phyloP scores from a whole-genome alignment of 1,140 invertebrate species.

The Euschistus heros region DNA sequence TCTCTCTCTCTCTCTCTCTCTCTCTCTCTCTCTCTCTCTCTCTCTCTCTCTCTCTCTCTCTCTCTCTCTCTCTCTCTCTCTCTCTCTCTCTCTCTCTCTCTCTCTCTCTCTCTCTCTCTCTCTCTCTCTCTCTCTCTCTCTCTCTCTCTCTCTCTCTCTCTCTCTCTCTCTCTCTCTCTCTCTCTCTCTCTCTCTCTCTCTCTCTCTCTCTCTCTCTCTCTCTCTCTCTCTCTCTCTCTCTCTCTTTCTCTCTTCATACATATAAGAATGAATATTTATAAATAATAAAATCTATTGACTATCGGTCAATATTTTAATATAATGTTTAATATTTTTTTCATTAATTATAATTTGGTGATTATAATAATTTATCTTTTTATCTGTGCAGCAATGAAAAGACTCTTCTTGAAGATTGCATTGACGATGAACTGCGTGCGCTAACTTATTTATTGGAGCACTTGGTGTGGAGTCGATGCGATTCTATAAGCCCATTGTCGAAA shows the following conservation, averaged over 20 bases:
- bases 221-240: constrained; percentile 10
- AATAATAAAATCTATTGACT: no score
- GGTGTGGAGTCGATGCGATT: no score
- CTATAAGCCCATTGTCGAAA: no score
- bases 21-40: constrained; percentile 14
- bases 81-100: constrained; percentile 5
- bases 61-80: constrained; percentile 3
- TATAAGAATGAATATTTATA: no score
- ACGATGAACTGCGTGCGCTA: no score
- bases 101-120: constrained; percentile 12
- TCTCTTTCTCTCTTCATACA: constrained; percentile 8
- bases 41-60: constrained; percentile 14
- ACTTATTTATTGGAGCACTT: no score
- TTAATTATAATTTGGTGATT: no score
- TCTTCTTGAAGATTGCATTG: no score
- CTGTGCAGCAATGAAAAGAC: no score
- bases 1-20: constrained; percentile 14
- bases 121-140: constrained; percentile 12
- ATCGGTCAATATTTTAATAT: no score
- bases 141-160: constrained; percentile 4
- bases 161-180: constrained; percentile 9
- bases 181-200: constrained; percentile 15
- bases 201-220: constrained; percentile 7
- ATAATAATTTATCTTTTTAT: no score
- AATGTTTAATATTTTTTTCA: no score